phyloP scores from a whole-genome alignment of 2,797 vertebrate species.

The Spinibarbus caldwelli region DNA sequence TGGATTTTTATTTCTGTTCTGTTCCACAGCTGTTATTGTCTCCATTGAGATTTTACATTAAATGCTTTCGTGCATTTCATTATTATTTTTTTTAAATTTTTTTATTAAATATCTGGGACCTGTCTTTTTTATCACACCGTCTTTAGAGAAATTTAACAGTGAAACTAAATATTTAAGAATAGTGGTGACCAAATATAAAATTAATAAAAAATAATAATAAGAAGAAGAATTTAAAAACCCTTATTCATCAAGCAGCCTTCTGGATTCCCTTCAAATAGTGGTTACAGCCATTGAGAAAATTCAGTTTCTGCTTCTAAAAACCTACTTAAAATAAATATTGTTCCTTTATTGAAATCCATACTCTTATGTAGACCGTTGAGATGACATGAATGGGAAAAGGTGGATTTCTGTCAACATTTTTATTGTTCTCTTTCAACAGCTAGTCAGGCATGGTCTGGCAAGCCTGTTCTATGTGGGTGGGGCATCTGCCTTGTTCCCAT shows the following conservation, averaged over 20 bases:
- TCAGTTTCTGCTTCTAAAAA: not conserved
- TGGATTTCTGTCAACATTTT: constrained; percentile 1
- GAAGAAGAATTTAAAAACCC: not conserved
- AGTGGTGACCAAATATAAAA: not conserved
- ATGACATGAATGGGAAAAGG: not conserved
- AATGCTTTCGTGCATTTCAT: not conserved
- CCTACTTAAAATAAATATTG: not conserved
- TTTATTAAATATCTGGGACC: not conserved
- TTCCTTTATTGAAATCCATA: not conserved
- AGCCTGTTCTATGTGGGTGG: constrained; percentile 45
- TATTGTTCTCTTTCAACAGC: not conserved
- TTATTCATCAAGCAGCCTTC: not conserved
- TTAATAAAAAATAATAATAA: not conserved
- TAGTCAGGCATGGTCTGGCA: not conserved
- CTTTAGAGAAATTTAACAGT: not conserved
- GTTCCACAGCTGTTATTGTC: constrained; percentile 45
- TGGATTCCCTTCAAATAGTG: not conserved
- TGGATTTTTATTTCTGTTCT: constrained; percentile 43
- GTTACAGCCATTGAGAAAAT: not conserved
- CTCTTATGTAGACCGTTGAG: not conserved
- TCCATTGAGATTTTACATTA: constrained; percentile 30
- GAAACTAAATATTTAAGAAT: not conserved
- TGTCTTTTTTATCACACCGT: not conserved
- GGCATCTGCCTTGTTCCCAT: constrained; percentile 32
- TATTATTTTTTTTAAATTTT: not conserved